Evolutionary conservation across 1,140 invertebrate species (phyloP).

Genomic region (Yoshiicerus persimilis): DNA sequence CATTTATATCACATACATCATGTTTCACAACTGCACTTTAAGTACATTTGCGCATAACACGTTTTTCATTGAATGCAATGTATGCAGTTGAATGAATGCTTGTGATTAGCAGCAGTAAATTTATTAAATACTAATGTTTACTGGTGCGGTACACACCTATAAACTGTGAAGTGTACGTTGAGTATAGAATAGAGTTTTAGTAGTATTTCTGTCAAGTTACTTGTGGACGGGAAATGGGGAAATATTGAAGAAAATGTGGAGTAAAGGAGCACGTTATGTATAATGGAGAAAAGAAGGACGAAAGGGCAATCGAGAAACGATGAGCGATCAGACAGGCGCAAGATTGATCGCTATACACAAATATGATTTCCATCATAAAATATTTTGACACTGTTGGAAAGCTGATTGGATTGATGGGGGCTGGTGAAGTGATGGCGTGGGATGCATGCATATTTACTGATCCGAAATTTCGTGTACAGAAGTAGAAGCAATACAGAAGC

Average conservation of each 20-base stretch:
- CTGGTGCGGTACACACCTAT: not conserved
- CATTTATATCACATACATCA: not conserved
- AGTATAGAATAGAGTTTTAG: not conserved
- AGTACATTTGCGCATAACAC: no score
- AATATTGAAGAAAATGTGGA: not conserved
- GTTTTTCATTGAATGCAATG: no score
- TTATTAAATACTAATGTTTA: not conserved
- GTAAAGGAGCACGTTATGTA: not conserved
- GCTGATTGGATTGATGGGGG: slow-evolving; percentile 36
- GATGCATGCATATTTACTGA: not conserved
- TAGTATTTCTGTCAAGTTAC: no score
- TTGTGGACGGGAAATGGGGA: not conserved
- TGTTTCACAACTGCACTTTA: no score
- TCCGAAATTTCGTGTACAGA: not conserved
- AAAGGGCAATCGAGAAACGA: slow-evolving; percentile 25
- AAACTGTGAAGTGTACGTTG: not conserved
- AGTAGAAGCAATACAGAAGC: not conserved
- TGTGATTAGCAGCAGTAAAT: no score
- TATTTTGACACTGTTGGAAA: slow-evolving; percentile 37
- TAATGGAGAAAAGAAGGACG: not conserved
- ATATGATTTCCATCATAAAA: slow-evolving; percentile 49
- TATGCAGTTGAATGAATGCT: no score
- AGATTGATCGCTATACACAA: slow-evolving; percentile 49
- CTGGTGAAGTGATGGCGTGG: not conserved
- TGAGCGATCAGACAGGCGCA: slow-evolving; percentile 40